Evolutionary conservation across 1,140 invertebrate genomes (phyloP).

Genomic region (Elymnias hypermnestra): DNA sequence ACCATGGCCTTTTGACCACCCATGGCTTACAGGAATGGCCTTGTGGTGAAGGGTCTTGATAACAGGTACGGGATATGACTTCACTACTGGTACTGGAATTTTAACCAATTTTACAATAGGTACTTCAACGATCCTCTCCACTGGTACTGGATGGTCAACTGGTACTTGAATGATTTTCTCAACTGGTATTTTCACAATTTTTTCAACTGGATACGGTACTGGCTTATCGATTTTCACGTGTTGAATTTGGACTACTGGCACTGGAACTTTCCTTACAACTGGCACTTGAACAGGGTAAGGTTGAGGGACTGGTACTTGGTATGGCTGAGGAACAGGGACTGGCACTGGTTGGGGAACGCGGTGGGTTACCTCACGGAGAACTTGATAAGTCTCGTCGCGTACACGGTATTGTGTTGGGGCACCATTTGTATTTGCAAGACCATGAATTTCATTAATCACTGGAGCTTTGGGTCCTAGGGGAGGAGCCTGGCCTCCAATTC

Average conservation of each 20-base stretch:
- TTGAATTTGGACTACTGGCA: conserved; percentile 65
- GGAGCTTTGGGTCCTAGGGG: conserved; percentile 51
- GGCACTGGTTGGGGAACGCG: conserved; percentile 59
- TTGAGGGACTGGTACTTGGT: conserved; percentile 62
- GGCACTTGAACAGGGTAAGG: conserved; percentile 71
- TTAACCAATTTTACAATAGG: conserved; percentile 57
- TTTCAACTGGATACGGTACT: conserved; percentile 67
- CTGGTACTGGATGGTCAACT: conserved; percentile 58
- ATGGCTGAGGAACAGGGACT: conserved; percentile 54
- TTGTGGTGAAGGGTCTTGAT: conserved; percentile 67
- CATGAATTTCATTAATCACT: conserved; percentile 59
- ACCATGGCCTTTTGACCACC: too few relatives aligned
- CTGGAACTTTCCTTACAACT: conserved; percentile 54
- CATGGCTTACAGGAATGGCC: conserved; percentile 27
- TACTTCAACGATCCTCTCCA: conserved; percentile 63
- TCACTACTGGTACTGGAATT: conserved; percentile 58
- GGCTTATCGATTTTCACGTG: conserved; percentile 65
- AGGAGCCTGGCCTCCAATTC: conserved; percentile 32
- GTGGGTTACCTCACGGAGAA: conserved; percentile 54
- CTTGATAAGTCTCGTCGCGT: conserved; percentile 55
- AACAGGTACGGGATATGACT: conserved; percentile 58
- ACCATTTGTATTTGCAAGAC: conserved; percentile 55
- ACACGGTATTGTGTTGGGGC: conserved; percentile 55
- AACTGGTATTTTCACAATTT: conserved; percentile 59
- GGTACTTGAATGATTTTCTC: conserved; percentile 61